Evolutionary conservation across 2,888 invertebrate species (phyloP), one percentile per base, ranked within the genome.

Genomic region (Crematogaster levior): DNA sequence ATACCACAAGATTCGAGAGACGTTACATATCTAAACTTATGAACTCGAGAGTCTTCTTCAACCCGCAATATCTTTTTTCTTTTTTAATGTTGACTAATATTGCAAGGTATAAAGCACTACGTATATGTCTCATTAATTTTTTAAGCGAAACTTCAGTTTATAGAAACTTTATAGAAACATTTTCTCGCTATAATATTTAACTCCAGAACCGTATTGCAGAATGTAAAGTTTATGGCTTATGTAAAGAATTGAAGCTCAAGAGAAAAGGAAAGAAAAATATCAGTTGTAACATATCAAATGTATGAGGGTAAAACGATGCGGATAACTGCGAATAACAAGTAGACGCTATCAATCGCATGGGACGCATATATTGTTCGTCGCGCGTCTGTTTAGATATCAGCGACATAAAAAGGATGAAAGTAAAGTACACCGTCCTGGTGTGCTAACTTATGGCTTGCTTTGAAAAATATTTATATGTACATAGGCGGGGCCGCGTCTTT

Each of bases 341-440:
- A 37, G 81, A 3, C 9, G 21, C 60, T 73, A 86, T 84, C 80
- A 60, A 86, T 87, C 83, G 74, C 46, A 48, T 2, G 40, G 30
- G 48, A 74, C 51, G 43, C 21, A 51, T 37, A 21, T n/a, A 40
- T 72, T 24, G 34, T 46, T 65, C 34, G 37, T 12, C 10, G 3
- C 15, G 5, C 15, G 46, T 74, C 68, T 43, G 43, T 68, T 74
- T 46, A 58, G 24, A 53, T 86, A 83, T 70, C 79, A 58, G 34
- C n/a, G 10, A 18, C 12, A 40, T 40, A 74, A 43, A 65, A 73
- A 21, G 65, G 53, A 84, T 68, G 61, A 56, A 27, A 56, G 46
- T 43, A 48, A 56, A 70, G 53, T 79, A 60, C 79, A 84, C 70
- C 66, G 51, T 85, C 65, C 58, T n/a, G 46, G 48, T 18, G 65